Base-by-base conservation (phyloP, 2,888 invertebrate species). In the Strigamia crassipes region DNA sequence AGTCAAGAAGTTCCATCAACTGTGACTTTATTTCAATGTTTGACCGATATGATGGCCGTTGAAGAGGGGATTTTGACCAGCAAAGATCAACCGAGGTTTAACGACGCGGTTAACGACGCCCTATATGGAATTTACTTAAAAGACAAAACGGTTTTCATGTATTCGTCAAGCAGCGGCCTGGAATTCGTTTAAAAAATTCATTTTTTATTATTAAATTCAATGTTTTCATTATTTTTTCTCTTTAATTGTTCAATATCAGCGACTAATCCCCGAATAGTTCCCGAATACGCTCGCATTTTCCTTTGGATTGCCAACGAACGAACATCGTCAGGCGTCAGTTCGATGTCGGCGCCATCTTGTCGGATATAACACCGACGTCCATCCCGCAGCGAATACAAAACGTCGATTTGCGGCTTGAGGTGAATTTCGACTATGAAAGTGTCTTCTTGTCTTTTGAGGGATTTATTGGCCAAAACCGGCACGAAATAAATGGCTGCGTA, bases 11-110 rank as follows among this genome's bases (percentile, higher is more conserved):
- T 80, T 41, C 80, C 80, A 38, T 79, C 79, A 23, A 79, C 79
- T 4, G 80, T 80, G 9, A 34, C 80, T 2, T n/a, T 80, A 27
- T 80, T 80, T 38, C 80, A 80, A 27, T 80, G 80, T 31, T n/a
- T 80, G 9, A 41, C 51, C 9, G 80, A 80, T n/a, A 80, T 80
- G 80, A 80, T 80, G 80, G 80, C 80, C 34, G 51, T 80, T 2
- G 80, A 80, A 80, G 80, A 80, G 56, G 80, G 80, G 15, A 31
- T 80, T 31, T 6, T 80, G 21, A 61, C 51, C 12, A 51, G 56
- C 15, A 34, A 15, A 27, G 31, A 51, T 9, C 80, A 80, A 38
- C 56, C 51, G 18, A 51, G 80, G 12, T 80, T 56, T n/a, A 51
- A 80, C 18, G 61, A 80, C 15, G 80, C 80, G 12, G 61, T 56